Base-by-base conservation (phyloP, 2,888 invertebrate genomes). In the Tuta absoluta region DNA sequence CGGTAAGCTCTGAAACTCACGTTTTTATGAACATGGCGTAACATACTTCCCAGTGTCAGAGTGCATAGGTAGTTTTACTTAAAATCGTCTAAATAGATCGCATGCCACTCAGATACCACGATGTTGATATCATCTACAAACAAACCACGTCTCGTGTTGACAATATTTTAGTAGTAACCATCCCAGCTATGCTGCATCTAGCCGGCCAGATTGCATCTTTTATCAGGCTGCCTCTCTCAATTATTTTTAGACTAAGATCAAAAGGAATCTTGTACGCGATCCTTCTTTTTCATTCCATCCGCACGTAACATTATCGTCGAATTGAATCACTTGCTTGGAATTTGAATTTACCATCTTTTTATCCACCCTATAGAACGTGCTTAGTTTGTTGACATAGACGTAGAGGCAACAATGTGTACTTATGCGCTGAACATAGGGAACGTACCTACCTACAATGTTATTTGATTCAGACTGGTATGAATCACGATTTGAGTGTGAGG, bases 141-240 rank as follows among this genome's bases (percentile, higher is more conserved):
- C 28, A 69, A 68, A 70, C 71, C 71, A 72, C 71, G 68, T 74
- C 72, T 72, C 73, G 72, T 69, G 75, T 71, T 73, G 78, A 78
- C 78, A 80, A 78, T 81, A 82, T 85, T 81, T 83, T 75, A 80
- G 76, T 77, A 73, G 75, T 72, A 76, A 76, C 77, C 71, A 81
- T 82, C 74, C 77, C 67, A 71, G 75, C 73, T 77, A 78, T 80
- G 78, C 73, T 10, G 68, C 69, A 66, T 56, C 33, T 56, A 56
- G 56, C 17, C 63, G 68, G 8, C 19, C 53, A 75, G 81, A 82
- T 83, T 70, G 70, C 73, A 81, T 83, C 78, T 69, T 72, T 80
- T 82, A 83, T 85, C 82, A 77, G 74, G 67, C 68, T 70, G 71
- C 78, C 76, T 78, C 24, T 79, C 78, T 68, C 75, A 67, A 80